Conservation (phyloP, 2,888 invertebrate genomes). For the Pollenia amentaria region DNA sequence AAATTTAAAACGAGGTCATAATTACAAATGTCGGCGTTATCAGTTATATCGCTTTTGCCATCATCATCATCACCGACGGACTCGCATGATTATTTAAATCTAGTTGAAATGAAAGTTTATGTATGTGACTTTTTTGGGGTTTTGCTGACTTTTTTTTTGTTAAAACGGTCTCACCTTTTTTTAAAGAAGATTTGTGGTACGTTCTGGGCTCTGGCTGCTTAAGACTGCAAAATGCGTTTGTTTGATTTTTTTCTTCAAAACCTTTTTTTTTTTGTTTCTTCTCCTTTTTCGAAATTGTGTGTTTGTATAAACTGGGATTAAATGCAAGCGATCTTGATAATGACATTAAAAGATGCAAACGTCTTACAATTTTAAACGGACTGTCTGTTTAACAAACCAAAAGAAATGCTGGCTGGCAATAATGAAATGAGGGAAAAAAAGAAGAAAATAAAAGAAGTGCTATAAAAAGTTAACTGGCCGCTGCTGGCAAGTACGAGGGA, state of each 20-base stretch:
- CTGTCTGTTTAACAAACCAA: conserved; percentile 70
- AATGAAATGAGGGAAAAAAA: conserved; percentile 33
- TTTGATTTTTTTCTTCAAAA: conserved; percentile 31
- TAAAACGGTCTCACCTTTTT: conserved; percentile 49
- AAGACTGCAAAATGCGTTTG: conserved; percentile 56
- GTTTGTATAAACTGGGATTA: conserved; percentile 80
- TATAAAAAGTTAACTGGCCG: conserved; percentile 34
- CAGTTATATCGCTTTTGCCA: conserved; percentile 49
- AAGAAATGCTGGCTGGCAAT: conserved; percentile 60
- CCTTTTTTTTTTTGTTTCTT: conserved; percentile 75
- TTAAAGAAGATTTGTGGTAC: conserved; percentile 15
- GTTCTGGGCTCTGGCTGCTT: conserved; percentile 20
- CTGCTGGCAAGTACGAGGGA: conserved; percentile 5
- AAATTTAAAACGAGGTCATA: conserved; percentile 65
- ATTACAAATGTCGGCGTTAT: conserved; percentile 65
- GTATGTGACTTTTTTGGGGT: conserved; percentile 56
- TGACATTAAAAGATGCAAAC: conserved; percentile 81
- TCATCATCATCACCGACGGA: conserved; percentile 29
- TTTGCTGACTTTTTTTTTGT: conserved; percentile 40
- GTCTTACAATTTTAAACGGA: conserved; percentile 77
- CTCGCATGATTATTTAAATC: conserved; percentile 44
- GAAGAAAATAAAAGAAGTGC: conserved; percentile 15
- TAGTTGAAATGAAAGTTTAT: conserved; percentile 69
- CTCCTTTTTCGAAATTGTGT: conserved; percentile 77
- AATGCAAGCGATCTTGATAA: conserved; percentile 83